Base-by-base conservation (phyloP, 2,888 invertebrate species). In the Elysia crispata region DNA sequence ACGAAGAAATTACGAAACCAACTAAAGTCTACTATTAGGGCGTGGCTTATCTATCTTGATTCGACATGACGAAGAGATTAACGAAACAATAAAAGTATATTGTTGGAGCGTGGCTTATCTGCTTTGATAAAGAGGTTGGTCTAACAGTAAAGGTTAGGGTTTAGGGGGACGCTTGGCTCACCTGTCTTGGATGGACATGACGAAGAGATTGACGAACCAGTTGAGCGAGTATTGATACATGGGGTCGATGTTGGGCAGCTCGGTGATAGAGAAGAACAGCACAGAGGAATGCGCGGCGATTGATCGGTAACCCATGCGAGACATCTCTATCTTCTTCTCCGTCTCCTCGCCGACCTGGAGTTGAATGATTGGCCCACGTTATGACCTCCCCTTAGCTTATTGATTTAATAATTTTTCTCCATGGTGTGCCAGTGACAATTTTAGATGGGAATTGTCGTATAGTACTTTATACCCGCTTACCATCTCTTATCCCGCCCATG, bases 41-140 rank as follows among this genome's bases (percentile, higher is more conserved):
- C 98, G 98, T 20, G 57, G n/a, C 95, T 88, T 95, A 95, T 88
- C 95, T 95, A 60, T 95, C 94, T 86, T 97, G 97, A 81, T 98
- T 98, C 25, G 97, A 95, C 66, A 95, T 93, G 86, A 95, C 95
- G 92, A 96, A 98, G 49, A 98, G 93, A 92, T 95, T 95, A 88
- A 98, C 96, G 92, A 97, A 98, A 98, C 98, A 98, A 28, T 31
- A n/a, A n/a, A n/a, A n/a, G n/a, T n/a, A n/a, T n/a, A n/a, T n/a
- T n/a, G n/a, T n/a, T n/a, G n/a, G n/a, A n/a, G n/a, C n/a, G n/a
- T n/a, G n/a, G n/a, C n/a, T n/a, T n/a, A n/a, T n/a, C n/a, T n/a
- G n/a, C n/a, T n/a, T n/a, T n/a, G n/a, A n/a, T n/a, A n/a, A n/a
- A n/a, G n/a, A n/a, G n/a, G n/a, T n/a, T n/a, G n/a, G n/a, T n/a